Conservation (phyloP, 2,113 vertebrate genomes). For the Labeo rohita region DNA sequence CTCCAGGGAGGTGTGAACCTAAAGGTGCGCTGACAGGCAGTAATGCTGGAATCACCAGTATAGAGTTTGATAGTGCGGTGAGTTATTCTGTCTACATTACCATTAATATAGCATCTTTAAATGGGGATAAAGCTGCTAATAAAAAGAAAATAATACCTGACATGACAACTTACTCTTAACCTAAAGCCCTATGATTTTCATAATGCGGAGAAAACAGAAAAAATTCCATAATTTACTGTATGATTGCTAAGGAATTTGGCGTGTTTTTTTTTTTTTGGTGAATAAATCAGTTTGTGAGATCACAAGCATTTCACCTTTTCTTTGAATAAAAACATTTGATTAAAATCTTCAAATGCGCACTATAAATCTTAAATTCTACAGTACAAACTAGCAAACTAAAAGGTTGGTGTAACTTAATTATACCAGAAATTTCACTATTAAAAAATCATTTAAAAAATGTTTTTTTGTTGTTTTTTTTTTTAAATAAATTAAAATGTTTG, state of each 20-base stretch:
- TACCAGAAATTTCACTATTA: no score
- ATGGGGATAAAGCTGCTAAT: background rate
- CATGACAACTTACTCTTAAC: background rate
- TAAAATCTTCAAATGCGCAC: background rate
- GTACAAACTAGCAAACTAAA: no score
- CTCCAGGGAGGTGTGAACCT: constrained; percentile 87
- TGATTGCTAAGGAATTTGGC: background rate
- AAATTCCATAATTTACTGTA: background rate
- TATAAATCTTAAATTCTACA: no score
- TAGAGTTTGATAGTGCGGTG: constrained; percentile 95
- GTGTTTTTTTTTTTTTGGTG: background rate
- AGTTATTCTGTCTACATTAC: constrained; percentile 68
- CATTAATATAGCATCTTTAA: no score
- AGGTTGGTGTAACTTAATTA: no score
- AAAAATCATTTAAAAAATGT: no score
- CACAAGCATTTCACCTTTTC: background rate
- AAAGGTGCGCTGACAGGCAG: constrained; percentile 93
- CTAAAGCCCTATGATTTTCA: background rate
- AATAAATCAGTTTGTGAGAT: background rate
- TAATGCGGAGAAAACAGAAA: background rate
- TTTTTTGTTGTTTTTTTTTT: no score
- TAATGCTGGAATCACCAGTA: constrained; percentile 97
- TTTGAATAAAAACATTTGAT: background rate
- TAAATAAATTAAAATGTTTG: no score
- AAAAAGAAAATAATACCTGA: background rate